phyloP scores from a whole-genome alignment of 2,888 invertebrate species.

The Andrena bicolor region DNA sequence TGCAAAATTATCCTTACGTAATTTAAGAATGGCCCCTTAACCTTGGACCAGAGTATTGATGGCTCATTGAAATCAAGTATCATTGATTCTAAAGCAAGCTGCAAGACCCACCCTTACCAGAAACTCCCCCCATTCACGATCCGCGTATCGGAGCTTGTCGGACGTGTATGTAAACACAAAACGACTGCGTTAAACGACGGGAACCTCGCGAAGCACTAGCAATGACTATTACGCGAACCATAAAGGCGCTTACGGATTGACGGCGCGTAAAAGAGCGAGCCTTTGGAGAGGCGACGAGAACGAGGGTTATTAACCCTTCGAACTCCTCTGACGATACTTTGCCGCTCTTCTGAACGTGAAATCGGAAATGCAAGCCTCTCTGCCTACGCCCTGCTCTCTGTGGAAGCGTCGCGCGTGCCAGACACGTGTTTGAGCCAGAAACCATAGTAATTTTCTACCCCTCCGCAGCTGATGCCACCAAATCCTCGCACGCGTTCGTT shows the following conservation, averaged over 20 bases:
- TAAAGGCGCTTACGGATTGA: constrained; percentile 62
- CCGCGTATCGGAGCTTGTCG: background rate
- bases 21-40: too few relatives aligned
- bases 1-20: too few relatives aligned
- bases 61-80: too few relatives aligned
- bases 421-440: constrained; percentile 63
- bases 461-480: constrained; percentile 26
- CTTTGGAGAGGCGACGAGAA: constrained; percentile 35
- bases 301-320: constrained; percentile 65
- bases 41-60: too few relatives aligned
- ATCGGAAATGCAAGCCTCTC: constrained; percentile 58
- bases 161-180: background rate
- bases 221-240: constrained; percentile 61
- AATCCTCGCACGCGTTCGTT: constrained; percentile 9
- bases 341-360: constrained; percentile 67
- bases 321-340: constrained; percentile 53
- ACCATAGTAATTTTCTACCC: constrained; percentile 49
- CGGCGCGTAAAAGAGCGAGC: constrained; percentile 53
- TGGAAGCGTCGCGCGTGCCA: constrained; percentile 60
- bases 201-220: constrained; percentile 22
- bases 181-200: background rate
- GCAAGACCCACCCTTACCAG: background rate
- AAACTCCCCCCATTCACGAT: background rate
- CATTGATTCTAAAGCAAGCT: background rate
- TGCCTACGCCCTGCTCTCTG: constrained; percentile 30